A percentile compares a stretch with the other conserved stretches of the same genome.
phyloP scores from a whole-genome alignment of 1,140 invertebrate species.

The Drosophila trapezifrons region DNA sequence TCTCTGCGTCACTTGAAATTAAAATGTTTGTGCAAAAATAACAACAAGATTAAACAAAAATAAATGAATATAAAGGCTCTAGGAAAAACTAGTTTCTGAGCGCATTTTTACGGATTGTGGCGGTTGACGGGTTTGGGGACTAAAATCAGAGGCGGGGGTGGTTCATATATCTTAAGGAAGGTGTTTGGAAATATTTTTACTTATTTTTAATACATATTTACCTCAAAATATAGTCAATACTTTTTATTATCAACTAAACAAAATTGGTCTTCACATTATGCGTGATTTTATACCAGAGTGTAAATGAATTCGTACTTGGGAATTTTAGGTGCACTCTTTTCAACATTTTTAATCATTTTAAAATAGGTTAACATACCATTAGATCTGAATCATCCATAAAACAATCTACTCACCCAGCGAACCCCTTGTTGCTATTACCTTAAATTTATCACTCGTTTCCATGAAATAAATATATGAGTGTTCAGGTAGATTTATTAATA shows the following conservation, averaged over 20 bases:
- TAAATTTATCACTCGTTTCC: slow-evolving; percentile 24
- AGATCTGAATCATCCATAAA: not conserved
- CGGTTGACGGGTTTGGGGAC: slow-evolving; percentile 7
- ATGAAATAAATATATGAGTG: slow-evolving; percentile 14
- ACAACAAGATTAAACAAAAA: slow-evolving; percentile 27
- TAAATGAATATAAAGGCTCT: slow-evolving; percentile 39
- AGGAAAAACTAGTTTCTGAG: slow-evolving; percentile 63
- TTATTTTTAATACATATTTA: too few species aligned
- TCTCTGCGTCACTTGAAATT: slow-evolving; percentile 78
- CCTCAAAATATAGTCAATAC: not conserved
- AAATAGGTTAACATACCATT: not conserved
- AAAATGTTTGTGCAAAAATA: slow-evolving; percentile 65
- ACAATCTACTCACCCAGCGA: not conserved
- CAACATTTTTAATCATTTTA: not conserved
- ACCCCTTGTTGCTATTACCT: slow-evolving; percentile 6
- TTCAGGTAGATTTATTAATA: slow-evolving; percentile 29
- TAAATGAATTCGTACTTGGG: too few species aligned
- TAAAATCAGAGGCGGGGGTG: not conserved
- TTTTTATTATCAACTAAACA: too few species aligned
- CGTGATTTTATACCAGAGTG: too few species aligned
- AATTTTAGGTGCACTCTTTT: too few species aligned
- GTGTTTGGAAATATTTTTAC: not conserved
- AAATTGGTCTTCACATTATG: too few species aligned
- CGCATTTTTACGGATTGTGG: slow-evolving; percentile 8
- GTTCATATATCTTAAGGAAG: not conserved